Evolutionary conservation across 2,797 vertebrate species (phyloP).

Genomic region (Acanthurus tractus): DNA sequence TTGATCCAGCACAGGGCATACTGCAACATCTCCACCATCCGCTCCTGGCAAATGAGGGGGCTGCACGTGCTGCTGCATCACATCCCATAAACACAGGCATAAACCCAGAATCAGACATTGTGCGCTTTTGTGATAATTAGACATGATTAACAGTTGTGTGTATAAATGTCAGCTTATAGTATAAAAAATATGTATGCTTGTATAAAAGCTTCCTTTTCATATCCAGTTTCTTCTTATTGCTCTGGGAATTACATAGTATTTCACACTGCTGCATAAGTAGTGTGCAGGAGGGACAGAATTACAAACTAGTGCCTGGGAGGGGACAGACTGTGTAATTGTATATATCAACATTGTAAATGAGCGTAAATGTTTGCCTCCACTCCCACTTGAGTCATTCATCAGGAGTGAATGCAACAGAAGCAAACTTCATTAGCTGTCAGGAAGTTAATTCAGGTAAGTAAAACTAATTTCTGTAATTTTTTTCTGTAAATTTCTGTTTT

Average conservation of each 20-base stretch:
- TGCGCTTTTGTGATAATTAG: background rate
- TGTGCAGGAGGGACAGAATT: constrained; percentile 45
- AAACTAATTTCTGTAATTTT: background rate
- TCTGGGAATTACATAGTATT: constrained; percentile 53
- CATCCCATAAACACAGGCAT: background rate
- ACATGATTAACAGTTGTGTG: background rate
- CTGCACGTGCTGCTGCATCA: constrained; percentile 16
- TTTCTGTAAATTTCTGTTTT: no score
- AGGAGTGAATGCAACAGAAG: constrained; percentile 15
- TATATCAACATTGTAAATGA: constrained; percentile 43
- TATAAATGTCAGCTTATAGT: constrained; percentile 24
- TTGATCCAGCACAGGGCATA: constrained; percentile 6
- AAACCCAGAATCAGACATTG: constrained; percentile 12
- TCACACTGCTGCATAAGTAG: constrained; percentile 46
- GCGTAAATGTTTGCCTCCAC: constrained; percentile 4
- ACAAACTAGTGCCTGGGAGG: constrained; percentile 33
- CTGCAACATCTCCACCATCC: constrained; percentile 12
- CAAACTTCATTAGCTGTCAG: background rate
- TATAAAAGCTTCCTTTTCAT: constrained; percentile 56
- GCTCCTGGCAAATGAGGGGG: background rate
- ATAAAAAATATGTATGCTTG: constrained; percentile 26
- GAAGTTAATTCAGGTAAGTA: constrained; percentile 9
- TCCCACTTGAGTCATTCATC: constrained; percentile 21
- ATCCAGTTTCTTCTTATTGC: constrained; percentile 57
- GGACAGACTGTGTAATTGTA: constrained; percentile 30